Base-by-base conservation (phyloP, 2,113 vertebrate species). In the Spea multiplicata region DNA sequence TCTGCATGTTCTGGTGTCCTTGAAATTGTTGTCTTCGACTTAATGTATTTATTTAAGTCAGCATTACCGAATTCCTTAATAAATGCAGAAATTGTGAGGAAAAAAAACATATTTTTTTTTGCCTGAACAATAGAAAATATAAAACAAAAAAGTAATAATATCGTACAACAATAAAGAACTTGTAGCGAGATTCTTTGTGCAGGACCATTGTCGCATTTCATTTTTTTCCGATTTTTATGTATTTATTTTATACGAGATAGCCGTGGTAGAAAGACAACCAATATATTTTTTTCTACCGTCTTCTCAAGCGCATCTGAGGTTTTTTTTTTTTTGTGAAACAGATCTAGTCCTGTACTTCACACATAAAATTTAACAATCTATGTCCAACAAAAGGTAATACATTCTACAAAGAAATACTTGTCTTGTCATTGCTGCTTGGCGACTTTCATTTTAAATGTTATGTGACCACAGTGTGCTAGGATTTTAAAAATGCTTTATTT, bases 311-410 rank as follows among this genome's bases (percentile, higher is more conserved):
- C 30, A 12, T 9, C 10, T 6, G 62, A 5, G 9, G 50, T 65
- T 48, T 47, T 65, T 50, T 14, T 46, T 79, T 78, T 64, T 65
- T 59, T 4, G 48, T 44, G 68, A 30, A 50, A 44, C 70, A 73
- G 62, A 59, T 73, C 77, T 79, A 55, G 62, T 73, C 62, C 53
- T 73, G 70, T 47, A 48, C 69, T 67, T 76, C 66, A 73, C 50
- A 73, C 59, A 79, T 79, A 79, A 79, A 73, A 66, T 79, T 79
- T 79, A 73, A 79, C 77, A 79, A 73, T 72, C 77, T 46, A 79
- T 79, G 71, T 79, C 70, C 70, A 73, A 73, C 67, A 70, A 78
- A 76, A 79, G 77, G 77, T 64, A 67, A 71, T 79, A 66, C 70
- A 79, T 79, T 67, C 77, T 66, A 59, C 77, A 66, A 72, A 73